These are phyloP conservation scores for Anguilla anguilla DNA, from an alignment of 2,797 vertebrate genomes.

Conservation along the genomic window DNA sequence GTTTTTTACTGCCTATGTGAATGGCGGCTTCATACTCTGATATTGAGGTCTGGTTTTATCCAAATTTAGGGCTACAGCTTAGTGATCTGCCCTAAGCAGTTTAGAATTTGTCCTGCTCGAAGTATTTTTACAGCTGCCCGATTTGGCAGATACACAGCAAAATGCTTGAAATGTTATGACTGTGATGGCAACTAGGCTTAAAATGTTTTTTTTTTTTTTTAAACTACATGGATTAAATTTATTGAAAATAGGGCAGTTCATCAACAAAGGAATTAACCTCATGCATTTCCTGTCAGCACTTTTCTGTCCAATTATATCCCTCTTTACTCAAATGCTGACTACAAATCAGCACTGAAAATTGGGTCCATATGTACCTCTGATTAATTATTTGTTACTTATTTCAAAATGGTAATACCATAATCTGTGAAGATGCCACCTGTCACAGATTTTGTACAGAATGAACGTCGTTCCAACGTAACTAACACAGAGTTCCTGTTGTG, in stretches of 20 bases:
- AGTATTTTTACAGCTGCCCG: neutral
- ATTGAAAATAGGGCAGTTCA: slow-evolving; percentile 18
- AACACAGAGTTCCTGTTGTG: neutral
- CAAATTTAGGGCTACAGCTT: neutral
- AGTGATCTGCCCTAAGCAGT: neutral
- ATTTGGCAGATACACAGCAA: neutral
- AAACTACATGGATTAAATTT: neutral
- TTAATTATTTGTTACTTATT: neutral
- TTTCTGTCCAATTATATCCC: neutral
- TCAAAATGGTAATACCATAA: neutral
- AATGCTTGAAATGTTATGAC: neutral
- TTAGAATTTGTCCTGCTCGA: neutral
- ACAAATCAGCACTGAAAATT: neutral
- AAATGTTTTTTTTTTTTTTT: neutral
- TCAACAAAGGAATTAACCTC: slow-evolving; percentile 1
- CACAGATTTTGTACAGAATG: neutral
- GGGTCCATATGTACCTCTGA: neutral
- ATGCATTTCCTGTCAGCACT: neutral
- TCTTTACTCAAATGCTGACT: neutral
- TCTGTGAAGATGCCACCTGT: slow-evolving; percentile 9
- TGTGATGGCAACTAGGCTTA: neutral
- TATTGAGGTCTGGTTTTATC: neutral
- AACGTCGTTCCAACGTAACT: neutral
- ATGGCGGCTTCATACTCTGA: neutral
- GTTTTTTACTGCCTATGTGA: neutral